Base-by-base conservation (phyloP, 2,797 vertebrate genomes). In the Sebastes glaucus region DNA sequence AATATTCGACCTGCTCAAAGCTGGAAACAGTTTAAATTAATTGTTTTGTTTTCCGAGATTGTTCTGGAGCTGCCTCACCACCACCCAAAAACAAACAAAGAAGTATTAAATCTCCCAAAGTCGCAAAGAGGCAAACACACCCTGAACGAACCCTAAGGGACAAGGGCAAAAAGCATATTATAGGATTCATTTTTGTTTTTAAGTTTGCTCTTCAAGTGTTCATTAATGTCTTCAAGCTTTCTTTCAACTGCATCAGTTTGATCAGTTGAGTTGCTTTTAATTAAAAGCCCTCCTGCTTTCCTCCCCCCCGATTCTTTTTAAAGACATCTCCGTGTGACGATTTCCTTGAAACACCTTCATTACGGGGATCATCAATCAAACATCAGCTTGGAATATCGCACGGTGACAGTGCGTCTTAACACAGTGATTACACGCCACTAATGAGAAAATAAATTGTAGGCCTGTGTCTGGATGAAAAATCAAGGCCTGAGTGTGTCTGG, bases 401-500 rank as follows among this genome's bases (percentile, higher is more conserved):
- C 23, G 30, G 61, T 68, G 89, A 92, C 89, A 78, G 74, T 14
- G 1, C 11, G 6, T 76, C 65, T 85, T 83, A 91, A 85, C 56
- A 20, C 46, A 2, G 88, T 63, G 87, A 91, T 92, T 87, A 92
- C 81, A 82, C 42, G n/a, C 60, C 59, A 22, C 91, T 94, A 90
- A 93, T 93, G 88, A 89, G 86, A 89, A 90, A 92, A 91, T 92
- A 87, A 94, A 92, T 80, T 80, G 81, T 75, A 81, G 81, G 80
- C 75, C 82, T 67, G 76, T 71, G 83, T 88, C 82, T 71, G 70
- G 71, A 88, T 90, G 83, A 88, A 82, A 90, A 87, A 92, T 84
- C 72, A 77, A 75, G 89, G 79, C 83, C 78, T 5, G 68, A 74
- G 83, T 77, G 78, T 63, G 66, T 56, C 67, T 22, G 82, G 82